Base-by-base conservation (phyloP, 1,140 invertebrate species). In the Macrocentrus cingulum region DNA sequence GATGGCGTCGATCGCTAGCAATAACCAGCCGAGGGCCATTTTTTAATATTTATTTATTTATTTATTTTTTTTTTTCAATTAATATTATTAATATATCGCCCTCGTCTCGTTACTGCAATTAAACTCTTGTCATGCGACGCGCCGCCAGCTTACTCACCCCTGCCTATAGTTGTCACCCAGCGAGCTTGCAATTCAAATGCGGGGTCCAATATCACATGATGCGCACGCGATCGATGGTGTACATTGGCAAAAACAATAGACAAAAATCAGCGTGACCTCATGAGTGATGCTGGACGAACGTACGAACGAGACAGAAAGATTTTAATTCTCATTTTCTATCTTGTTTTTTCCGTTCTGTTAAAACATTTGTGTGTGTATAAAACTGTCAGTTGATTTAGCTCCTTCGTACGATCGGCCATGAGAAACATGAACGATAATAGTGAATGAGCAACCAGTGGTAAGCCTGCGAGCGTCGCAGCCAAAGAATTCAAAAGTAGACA, bases 401-500 rank as follows among this genome's bases (percentile, higher is more conserved):
- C 50, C 41, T 58, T 55, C 34, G 39, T 70, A 64, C 59, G 54
- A 45, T 37, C 57, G 61, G 56, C 51, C 61, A 42, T 55, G 62
- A 56, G 56, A 62, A 60, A 63, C 59, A 67, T 66, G 61, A 70
- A 69, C 66, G 60, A 39, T 22, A 64, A n/a, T n/a, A 60, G 42
- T 59, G 66, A 71, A 74, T 70, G 72, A 76, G 74, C 74, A 76
- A 77, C 68, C 67, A 76, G 76, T 72, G 75, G 74, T 76, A 76
- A 79, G 76, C 74, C 68, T 75, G 75, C 72, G 74, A 79, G 73
- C 75, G 75, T 66, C 73, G 71, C 70, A 71, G 68, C 69, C 66
- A 71, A 70, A 75, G 60, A 65, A 67, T 61, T 70, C 41, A 57
- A 66, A 66, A 61, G 60, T 52, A 59, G 50, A 32, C 61, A 64